phyloP scores from a whole-genome alignment of 1,140 invertebrate genomes.

The Vanessa atalanta region DNA sequence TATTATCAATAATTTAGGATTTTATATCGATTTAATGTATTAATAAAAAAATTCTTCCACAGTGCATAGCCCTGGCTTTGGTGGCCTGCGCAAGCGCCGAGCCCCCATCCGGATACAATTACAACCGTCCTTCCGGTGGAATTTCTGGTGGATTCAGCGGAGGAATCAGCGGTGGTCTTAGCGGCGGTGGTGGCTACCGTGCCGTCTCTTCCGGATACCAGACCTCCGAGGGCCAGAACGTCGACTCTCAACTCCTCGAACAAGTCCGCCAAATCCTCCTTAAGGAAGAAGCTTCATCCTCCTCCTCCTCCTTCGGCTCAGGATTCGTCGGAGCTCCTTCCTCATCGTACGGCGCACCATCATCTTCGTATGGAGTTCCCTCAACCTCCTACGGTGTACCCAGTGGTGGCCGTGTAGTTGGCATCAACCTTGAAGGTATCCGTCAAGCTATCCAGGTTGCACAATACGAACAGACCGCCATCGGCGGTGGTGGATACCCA shows the following conservation, averaged over 20 bases:
- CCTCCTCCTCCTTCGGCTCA: slow-evolving; percentile 77
- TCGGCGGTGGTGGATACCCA: slow-evolving; percentile 81
- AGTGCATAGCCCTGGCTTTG: slow-evolving; percentile 80
- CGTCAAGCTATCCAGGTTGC: slow-evolving; percentile 89
- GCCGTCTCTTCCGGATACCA: slow-evolving; percentile 85
- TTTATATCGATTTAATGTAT: background rate
- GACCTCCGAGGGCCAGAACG: slow-evolving; percentile 86
- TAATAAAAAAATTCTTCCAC: slow-evolving; percentile 30
- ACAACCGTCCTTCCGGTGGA: slow-evolving; percentile 73
- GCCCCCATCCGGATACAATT: slow-evolving; percentile 77
- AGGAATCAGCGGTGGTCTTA: slow-evolving; percentile 75
- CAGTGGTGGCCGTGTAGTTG: slow-evolving; percentile 83
- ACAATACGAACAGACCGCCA: slow-evolving; percentile 83
- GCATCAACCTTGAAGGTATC: slow-evolving; percentile 88
- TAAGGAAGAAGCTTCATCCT: slow-evolving; percentile 84
- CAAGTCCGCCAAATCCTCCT: slow-evolving; percentile 88
- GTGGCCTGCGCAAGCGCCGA: slow-evolving; percentile 72
- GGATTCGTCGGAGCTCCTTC: slow-evolving; percentile 81
- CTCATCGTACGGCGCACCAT: slow-evolving; percentile 83
- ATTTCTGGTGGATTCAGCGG: slow-evolving; percentile 73
- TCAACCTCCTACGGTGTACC: slow-evolving; percentile 82
- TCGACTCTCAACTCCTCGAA: slow-evolving; percentile 87
- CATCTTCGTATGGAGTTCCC: slow-evolving; percentile 83
- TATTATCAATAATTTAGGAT: background rate
- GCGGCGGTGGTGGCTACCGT: slow-evolving; percentile 81